A percentile compares a stretch with the other conserved stretches of the same genome.
Conservation (phyloP, 2,888 invertebrate species). For the Matsumyia berberina region DNA sequence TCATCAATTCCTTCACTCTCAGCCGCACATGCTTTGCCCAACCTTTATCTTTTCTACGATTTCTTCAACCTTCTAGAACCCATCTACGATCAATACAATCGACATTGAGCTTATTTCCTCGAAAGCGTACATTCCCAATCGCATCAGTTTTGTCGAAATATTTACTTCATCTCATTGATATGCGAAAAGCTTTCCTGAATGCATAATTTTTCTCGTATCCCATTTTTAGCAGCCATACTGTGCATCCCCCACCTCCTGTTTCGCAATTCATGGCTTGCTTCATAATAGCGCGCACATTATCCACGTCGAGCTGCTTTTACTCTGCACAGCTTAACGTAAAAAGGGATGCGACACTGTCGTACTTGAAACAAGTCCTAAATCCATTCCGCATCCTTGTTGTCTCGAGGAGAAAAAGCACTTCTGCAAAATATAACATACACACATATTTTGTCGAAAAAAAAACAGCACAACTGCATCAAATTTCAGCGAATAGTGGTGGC, state of each 20-base stretch:
- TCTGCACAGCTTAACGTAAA: conserved; percentile 62
- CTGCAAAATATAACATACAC: conserved; percentile 27
- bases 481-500: conserved; percentile 43
- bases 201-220: conserved; percentile 50
- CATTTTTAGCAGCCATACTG: conserved; percentile 23
- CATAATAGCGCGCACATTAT: conserved; percentile 60
- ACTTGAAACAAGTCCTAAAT: conserved; percentile 72
- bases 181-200: conserved; percentile 26
- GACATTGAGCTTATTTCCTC: neutral
- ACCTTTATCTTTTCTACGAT: too few species aligned
- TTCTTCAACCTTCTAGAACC: neutral
- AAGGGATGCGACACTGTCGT: conserved; percentile 72
- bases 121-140: conserved; percentile 5
- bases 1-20: too few species aligned
- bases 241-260: conserved; percentile 6
- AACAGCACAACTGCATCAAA: conserved; percentile 61
- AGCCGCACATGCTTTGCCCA: too few species aligned
- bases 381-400: conserved; percentile 68
- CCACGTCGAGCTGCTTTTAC: conserved; percentile 51
- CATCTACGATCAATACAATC: neutral
- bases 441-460: conserved; percentile 11
- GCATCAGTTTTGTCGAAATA: conserved; percentile 4
- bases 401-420: conserved; percentile 58
- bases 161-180: neutral
- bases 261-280: conserved; percentile 45